Conservation (phyloP, 2,888 invertebrate species). For the Ypsolopha scabrella region DNA sequence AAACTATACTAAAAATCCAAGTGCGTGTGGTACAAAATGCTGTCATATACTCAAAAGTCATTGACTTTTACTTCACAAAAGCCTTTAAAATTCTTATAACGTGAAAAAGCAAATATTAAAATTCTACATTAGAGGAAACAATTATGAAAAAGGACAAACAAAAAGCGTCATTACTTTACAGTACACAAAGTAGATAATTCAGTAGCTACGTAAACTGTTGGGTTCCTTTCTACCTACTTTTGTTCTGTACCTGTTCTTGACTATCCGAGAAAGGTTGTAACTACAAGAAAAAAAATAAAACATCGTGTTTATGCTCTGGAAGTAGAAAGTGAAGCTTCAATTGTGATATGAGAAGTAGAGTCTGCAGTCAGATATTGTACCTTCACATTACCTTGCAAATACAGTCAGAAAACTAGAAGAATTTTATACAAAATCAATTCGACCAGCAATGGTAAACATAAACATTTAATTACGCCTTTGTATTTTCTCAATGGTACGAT, state of each 20-base stretch:
- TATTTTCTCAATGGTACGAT: no score
- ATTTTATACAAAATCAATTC: no score
- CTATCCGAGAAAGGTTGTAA: slow-evolving; percentile 70
- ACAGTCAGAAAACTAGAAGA: not conserved
- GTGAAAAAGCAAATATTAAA: not conserved
- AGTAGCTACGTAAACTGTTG: slow-evolving; percentile 24
- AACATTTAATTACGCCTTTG: no score
- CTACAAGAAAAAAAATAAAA: slow-evolving; percentile 61
- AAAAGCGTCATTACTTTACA: not conserved
- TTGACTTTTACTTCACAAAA: not conserved
- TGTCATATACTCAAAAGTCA: not conserved
- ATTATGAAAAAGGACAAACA: slow-evolving; percentile 1
- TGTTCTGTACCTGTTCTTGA: slow-evolving; percentile 62
- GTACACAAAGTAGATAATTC: slow-evolving; percentile 14
- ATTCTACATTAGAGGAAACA: not conserved
- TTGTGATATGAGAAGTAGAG: not conserved
- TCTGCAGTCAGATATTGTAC: no score
- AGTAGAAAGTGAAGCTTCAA: slow-evolving; percentile 8
- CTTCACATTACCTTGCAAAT: not conserved
- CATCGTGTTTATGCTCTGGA: slow-evolving; percentile 28
- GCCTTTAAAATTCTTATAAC: not conserved
- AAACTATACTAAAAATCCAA: not conserved
- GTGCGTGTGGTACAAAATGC: not conserved
- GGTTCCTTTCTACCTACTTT: slow-evolving; percentile 47
- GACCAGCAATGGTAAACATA: no score